These are phyloP conservation scores for Butastur rufipennis DNA, from an alignment of 2,113 vertebrate species.

Conservation along the genomic window DNA sequence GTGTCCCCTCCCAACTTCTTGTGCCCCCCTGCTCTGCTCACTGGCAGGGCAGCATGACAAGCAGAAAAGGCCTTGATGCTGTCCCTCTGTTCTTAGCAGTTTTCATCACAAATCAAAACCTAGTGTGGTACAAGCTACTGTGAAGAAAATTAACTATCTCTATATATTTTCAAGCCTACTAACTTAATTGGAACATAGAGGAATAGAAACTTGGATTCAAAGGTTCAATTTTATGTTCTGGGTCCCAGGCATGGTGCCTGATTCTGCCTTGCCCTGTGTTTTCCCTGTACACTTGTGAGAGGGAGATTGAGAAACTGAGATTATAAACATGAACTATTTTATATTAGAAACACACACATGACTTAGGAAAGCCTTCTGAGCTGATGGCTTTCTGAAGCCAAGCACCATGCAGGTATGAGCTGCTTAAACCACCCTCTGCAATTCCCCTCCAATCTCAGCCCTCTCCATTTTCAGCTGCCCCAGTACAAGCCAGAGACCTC, in stretches of 20 bases:
- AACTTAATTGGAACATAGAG: not conserved
- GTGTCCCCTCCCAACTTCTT: not conserved
- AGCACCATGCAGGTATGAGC: not conserved
- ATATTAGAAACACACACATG: not conserved
- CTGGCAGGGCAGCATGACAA: not conserved
- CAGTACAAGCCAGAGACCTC: not conserved
- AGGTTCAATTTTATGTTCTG: not conserved
- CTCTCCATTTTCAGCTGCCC: not conserved
- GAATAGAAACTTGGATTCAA: not conserved
- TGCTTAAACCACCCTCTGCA: not conserved
- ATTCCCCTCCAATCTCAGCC: not conserved
- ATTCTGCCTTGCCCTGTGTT: not conserved
- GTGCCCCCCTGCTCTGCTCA: not conserved
- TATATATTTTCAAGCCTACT: not conserved
- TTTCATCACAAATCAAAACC: not conserved
- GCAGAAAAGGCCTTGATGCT: not conserved
- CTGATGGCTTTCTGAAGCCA: not conserved
- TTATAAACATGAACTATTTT: not conserved
- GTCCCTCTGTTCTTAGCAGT: not conserved
- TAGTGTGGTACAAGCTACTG: fast-evolving
- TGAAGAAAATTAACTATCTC: not conserved
- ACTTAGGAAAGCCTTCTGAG: not conserved
- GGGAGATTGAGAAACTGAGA: not conserved
- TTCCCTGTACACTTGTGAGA: not conserved
- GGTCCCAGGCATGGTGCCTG: not conserved